phyloP scores from a whole-genome alignment of 1,140 invertebrate species.

The Tetramorium alpestre region DNA sequence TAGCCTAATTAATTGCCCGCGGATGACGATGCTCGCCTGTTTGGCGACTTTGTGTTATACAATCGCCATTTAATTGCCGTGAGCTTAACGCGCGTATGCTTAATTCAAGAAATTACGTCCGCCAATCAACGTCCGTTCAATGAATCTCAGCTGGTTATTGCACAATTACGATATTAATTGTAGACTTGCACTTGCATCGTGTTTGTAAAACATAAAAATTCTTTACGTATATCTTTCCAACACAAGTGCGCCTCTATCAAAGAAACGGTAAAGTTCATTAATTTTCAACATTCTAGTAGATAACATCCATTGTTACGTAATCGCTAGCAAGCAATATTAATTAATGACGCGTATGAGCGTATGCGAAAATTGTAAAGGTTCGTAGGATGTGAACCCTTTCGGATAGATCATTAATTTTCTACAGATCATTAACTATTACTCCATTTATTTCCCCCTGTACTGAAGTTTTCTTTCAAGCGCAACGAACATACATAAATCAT shows the following conservation, averaged over 20 bases:
- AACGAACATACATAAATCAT: slow-evolving; percentile 30
- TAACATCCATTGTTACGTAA: slow-evolving; percentile 15
- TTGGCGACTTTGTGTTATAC: background rate
- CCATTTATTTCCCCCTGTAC: background rate
- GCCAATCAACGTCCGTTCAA: background rate
- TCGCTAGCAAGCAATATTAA: slow-evolving; percentile 7
- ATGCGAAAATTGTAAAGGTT: background rate
- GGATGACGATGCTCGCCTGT: background rate
- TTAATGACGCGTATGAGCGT: background rate
- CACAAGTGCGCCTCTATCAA: background rate
- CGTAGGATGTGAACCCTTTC: background rate
- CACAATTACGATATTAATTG: background rate
- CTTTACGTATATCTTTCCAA: background rate
- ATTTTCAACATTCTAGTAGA: background rate
- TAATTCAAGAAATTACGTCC: slow-evolving; percentile 1
- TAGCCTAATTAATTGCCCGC: slow-evolving; percentile 22
- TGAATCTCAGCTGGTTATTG: background rate
- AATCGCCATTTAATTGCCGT: background rate
- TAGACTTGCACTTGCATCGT: background rate
- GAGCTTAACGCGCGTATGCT: background rate
- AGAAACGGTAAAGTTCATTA: background rate
- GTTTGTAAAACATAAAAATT: slow-evolving; percentile 1
- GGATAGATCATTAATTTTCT: slow-evolving; percentile 18
- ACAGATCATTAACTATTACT: slow-evolving; percentile 31
- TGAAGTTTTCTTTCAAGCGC: slow-evolving; percentile 31